Conservation (phyloP, 2,797 vertebrate species). For the Labeo calbasu region DNA sequence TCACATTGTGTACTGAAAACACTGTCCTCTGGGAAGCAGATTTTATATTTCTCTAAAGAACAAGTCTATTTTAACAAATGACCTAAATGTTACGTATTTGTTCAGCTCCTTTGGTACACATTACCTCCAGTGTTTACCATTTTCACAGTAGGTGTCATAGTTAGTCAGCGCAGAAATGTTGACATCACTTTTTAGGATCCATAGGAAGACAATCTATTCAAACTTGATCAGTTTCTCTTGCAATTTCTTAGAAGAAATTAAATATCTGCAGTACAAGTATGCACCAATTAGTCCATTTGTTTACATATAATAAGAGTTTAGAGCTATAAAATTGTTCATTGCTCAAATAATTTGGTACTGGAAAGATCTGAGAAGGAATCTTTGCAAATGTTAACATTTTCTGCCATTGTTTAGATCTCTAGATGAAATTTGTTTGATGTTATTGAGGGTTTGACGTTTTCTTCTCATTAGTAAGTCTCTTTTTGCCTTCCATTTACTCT, state of each 20-base stretch:
- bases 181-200: neutral
- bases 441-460: neutral
- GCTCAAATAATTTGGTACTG: neutral
- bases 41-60: conserved; percentile 13
- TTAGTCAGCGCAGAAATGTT: neutral
- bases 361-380: neutral
- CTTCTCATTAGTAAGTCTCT: neutral
- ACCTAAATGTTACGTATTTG: neutral
- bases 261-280: neutral
- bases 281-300: neutral
- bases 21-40: conserved; percentile 44
- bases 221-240: neutral
- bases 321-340: neutral
- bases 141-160: neutral
- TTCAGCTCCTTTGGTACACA: conserved; percentile 2
- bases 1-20: conserved; percentile 49
- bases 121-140: neutral
- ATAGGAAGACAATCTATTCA: neutral
- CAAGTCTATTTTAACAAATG: conserved; percentile 20
- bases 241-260: neutral
- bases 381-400: too few relatives aligned
- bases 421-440: neutral
- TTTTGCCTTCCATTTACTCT: neutral
- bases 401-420: neutral
- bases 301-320: neutral